phyloP scores from a whole-genome alignment of 2,113 vertebrate species.

The Heliornis fulica region DNA sequence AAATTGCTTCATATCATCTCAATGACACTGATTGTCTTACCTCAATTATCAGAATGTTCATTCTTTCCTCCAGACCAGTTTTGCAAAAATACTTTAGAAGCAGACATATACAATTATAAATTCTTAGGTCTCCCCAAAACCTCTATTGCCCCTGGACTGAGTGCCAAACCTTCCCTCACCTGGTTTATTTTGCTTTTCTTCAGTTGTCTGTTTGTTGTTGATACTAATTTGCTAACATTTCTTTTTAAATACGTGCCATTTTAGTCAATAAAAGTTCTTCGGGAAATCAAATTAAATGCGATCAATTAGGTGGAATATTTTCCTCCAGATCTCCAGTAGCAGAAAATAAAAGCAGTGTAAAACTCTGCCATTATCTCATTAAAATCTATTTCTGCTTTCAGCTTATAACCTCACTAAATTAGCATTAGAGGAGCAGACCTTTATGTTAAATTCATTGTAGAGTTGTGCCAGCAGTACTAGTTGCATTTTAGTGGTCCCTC shows the following conservation, averaged over 20 bases:
- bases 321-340: neutral
- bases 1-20: neutral
- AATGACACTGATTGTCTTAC: neutral
- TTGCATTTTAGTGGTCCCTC: constrained; percentile 55
- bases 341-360: constrained; percentile 48
- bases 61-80: neutral
- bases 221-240: constrained; percentile 14
- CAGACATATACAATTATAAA: too few relatives aligned
- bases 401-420: constrained; percentile 57
- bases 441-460: constrained; percentile 51
- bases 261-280: neutral
- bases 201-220: neutral
- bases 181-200: neutral
- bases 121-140: neutral
- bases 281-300: constrained; percentile 13
- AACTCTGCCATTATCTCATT: constrained; percentile 53
- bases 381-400: constrained; percentile 51
- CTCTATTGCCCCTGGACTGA: neutral
- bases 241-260: neutral
- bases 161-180: neutral
- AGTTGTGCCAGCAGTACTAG: constrained; percentile 37
- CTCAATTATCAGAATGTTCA: neutral
- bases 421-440: constrained; percentile 52
- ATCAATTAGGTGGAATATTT: constrained; percentile 6
- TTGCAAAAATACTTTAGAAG: neutral